phyloP scores from a whole-genome alignment of 2,888 invertebrate genomes.

The Apamea anceps region DNA sequence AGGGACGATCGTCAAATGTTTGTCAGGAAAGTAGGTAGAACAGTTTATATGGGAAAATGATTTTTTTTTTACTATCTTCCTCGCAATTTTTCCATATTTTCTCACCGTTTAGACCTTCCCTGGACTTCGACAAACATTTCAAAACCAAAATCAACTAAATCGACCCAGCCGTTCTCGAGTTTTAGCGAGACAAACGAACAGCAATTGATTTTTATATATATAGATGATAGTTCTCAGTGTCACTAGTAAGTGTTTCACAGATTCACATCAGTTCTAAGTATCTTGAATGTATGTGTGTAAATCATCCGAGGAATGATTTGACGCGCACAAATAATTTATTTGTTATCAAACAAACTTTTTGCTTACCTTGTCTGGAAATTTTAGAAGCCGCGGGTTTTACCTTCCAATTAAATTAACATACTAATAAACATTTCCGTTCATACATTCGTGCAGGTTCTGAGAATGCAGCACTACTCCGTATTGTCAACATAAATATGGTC shows the following conservation, averaged over 20 bases:
- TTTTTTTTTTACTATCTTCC: too few relatives aligned
- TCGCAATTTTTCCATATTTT: too few relatives aligned
- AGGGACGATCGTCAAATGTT: too few relatives aligned
- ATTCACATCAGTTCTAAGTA: slow-evolving; percentile 21
- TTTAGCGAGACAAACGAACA: too few relatives aligned
- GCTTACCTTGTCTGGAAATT: slow-evolving; percentile 27
- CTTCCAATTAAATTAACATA: slow-evolving; percentile 44
- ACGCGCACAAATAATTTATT: not conserved
- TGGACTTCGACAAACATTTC: too few relatives aligned
- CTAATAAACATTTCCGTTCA: slow-evolving; percentile 38
- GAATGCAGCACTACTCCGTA: slow-evolving; percentile 25
- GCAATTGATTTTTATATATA: too few relatives aligned
- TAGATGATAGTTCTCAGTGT: not conserved
- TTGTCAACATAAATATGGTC: slow-evolving; percentile 15
- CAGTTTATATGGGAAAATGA: too few relatives aligned
- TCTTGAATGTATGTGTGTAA: not conserved
- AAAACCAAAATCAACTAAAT: too few relatives aligned
- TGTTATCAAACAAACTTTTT: slow-evolving; percentile 4
- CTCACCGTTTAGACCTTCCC: too few relatives aligned
- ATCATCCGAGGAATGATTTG: slow-evolving; percentile 13
- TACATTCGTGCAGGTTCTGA: slow-evolving; percentile 19
- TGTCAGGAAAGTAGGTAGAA: too few relatives aligned
- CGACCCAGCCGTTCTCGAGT: too few relatives aligned
- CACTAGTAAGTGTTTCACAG: not conserved
- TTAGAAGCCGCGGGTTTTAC: slow-evolving; percentile 44